Evolutionary conservation across 2,113 vertebrate species (phyloP), one percentile per base, ranked within the genome.

Genomic region (Rhinoptilus africanus): DNA sequence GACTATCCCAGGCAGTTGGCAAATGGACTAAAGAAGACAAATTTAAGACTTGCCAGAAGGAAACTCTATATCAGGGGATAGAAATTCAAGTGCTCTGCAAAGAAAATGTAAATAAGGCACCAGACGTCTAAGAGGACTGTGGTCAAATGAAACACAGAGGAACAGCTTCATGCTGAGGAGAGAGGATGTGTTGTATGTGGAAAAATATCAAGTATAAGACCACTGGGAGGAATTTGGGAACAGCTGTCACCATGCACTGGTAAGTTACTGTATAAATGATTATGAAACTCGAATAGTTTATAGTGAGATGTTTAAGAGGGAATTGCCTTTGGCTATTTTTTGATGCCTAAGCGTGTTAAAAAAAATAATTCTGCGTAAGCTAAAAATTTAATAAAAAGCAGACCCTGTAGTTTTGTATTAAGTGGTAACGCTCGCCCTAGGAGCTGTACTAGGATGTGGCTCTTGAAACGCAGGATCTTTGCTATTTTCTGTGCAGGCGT

Each of bases 31-130:
- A 78, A 92, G 92, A 54, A 30, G 79, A 82, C 72, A 87, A 95
- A 96, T 96, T 78, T 87, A 88, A 92, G 90, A 35, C 64, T 97
- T 88, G 37, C 74, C 93, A 96, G 88, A 87, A 96, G 84, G 92
- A 97, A 96, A 81, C 66, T 30, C 59, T 95, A 2, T 63, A 92
- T 69, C 91, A 86, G n/a, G 77, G 75, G 76, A 28, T 27, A 75
- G 93, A 89, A 85, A 84, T 76, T 81, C 51, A 34, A 96, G 88
- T 60, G 72, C 76, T 89, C 87, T 88, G 92, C 60, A 71, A 50
- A 79, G 92, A 45, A 91, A 41, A 83, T 63, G 90, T 82, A 76
- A 97, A 91, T 81, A 57, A 90, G 85, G 72, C 83, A 79, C 3
- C 10, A 50, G 75, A 84, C 7, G 12, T 43, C 53, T 19, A 9